These are phyloP conservation scores for Sussaba pulchella DNA, from an alignment of 2,888 invertebrate species.

Conservation along the genomic window DNA sequence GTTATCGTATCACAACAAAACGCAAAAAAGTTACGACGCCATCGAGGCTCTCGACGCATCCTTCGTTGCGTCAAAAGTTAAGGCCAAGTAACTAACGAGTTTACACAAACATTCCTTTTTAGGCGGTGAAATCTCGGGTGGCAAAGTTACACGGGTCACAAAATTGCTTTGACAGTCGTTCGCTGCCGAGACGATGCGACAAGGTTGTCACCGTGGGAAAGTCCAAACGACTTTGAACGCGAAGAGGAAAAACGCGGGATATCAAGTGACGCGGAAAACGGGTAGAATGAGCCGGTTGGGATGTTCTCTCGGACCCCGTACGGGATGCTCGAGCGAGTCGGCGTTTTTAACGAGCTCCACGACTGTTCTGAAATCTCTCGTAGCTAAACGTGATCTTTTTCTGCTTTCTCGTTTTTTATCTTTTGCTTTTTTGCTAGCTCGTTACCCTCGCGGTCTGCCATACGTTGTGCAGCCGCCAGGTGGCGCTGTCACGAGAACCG, in stretches of 20 bases:
- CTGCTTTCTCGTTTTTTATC: not conserved
- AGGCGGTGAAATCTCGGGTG: not conserved
- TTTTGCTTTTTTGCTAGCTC: conserved; percentile 6
- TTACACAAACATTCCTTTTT: conserved; percentile 22
- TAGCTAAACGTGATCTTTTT: conserved; percentile 1
- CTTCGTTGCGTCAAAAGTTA: not conserved
- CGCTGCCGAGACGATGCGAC: too few relatives aligned
- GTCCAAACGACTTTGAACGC: conserved; percentile 16
- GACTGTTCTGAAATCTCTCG: conserved; percentile 24
- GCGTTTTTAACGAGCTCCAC: conserved; percentile 56
- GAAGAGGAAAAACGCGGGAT: conserved; percentile 1
- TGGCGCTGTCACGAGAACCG: conserved; percentile 27
- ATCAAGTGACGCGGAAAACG: not conserved
- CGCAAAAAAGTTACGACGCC: conserved; percentile 1
- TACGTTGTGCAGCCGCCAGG: not conserved
- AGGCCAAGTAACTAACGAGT: conserved; percentile 23
- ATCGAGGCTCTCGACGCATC: not conserved
- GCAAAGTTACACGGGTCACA: not conserved
- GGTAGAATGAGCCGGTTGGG: conserved; percentile 2
- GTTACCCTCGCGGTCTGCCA: conserved; percentile 1
- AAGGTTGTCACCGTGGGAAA: not conserved
- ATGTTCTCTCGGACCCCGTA: too few relatives aligned
- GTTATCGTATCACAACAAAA: not conserved
- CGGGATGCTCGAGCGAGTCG: not conserved
- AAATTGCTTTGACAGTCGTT: not conserved